phyloP scores from a whole-genome alignment of 2,888 invertebrate genomes.

The Drosophila barbarae region DNA sequence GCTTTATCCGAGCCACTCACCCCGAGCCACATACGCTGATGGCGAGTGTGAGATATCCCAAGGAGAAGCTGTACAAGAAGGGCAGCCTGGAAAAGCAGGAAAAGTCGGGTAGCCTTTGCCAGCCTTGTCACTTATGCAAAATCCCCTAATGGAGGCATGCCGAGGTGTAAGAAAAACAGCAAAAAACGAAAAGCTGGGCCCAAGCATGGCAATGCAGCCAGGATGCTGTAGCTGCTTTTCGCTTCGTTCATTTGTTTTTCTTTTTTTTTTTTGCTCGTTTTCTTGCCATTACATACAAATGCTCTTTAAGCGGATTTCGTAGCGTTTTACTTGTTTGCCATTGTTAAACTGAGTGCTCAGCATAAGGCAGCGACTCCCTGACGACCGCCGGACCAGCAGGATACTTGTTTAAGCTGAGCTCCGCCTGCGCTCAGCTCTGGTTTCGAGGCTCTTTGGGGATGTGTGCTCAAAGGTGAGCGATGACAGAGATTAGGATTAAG shows the following conservation, averaged over 20 bases:
- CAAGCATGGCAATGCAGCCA: conserved; percentile 40
- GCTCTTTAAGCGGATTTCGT: conserved; percentile 73
- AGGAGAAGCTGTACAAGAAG: neutral
- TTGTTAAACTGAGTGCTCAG: conserved; percentile 73
- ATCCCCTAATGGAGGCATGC: conserved; percentile 65
- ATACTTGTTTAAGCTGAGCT: conserved; percentile 26
- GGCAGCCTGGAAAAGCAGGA: conserved; percentile 3
- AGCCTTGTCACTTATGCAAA: conserved; percentile 71
- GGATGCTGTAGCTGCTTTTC: conserved; percentile 33
- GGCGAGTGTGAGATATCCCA: neutral
- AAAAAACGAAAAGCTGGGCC: conserved; percentile 17
- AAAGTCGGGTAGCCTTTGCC: conserved; percentile 33
- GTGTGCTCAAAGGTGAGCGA: conserved; percentile 4
- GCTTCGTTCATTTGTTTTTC: neutral
- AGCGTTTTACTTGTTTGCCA: conserved; percentile 71
- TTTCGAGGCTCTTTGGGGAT: conserved; percentile 15
- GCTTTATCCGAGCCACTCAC: conserved; percentile 58
- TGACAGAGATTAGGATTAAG: neutral
- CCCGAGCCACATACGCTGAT: conserved; percentile 21
- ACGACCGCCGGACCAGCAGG: conserved; percentile 33
- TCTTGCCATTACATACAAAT: conserved; percentile 64
- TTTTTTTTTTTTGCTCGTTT: conserved; percentile 18
- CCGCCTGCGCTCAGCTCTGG: conserved; percentile 2
- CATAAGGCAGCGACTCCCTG: conserved; percentile 48
- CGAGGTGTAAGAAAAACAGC: conserved; percentile 62